These are phyloP conservation scores for Acanthis flammea DNA, from an alignment of 2,797 vertebrate genomes.

Conservation along the genomic window DNA sequence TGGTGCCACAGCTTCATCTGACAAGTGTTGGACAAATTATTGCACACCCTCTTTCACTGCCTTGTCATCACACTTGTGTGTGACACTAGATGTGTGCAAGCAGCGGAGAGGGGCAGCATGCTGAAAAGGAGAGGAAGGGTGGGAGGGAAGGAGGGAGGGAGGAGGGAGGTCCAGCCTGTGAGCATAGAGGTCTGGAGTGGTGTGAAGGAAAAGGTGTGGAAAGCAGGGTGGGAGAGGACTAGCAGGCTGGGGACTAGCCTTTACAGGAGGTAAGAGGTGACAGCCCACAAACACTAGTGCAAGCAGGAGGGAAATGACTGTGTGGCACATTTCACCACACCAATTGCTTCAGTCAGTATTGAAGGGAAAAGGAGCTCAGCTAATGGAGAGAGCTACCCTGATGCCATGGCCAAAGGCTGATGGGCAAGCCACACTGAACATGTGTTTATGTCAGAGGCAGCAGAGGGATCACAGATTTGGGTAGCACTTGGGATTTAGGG, in stretches of 20 bases:
- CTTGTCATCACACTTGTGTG: not conserved
- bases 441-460: fast-evolving
- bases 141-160: not conserved
- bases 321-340: fast-evolving
- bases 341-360: not conserved
- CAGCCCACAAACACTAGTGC: not conserved
- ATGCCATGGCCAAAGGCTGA: not conserved
- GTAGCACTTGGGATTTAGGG: not conserved
- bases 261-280: not conserved
- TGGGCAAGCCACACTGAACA: fast-evolving
- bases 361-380: not conserved
- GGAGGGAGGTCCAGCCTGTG: not conserved
- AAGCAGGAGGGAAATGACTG: not conserved
- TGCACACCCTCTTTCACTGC: not conserved
- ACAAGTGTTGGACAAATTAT: not conserved
- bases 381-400: not conserved
- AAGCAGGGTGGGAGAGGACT: not conserved
- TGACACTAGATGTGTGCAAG: not conserved
- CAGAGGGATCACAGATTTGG: not conserved
- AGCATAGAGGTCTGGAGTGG: not conserved
- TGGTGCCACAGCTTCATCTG: not conserved
- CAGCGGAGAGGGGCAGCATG: fast-evolving
- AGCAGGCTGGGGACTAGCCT: not conserved
- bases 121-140: too few relatives aligned
- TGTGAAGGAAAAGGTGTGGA: not conserved